Evolutionary conservation across 2,888 invertebrate species (phyloP).

Genomic region (Lamellibrachia columna): DNA sequence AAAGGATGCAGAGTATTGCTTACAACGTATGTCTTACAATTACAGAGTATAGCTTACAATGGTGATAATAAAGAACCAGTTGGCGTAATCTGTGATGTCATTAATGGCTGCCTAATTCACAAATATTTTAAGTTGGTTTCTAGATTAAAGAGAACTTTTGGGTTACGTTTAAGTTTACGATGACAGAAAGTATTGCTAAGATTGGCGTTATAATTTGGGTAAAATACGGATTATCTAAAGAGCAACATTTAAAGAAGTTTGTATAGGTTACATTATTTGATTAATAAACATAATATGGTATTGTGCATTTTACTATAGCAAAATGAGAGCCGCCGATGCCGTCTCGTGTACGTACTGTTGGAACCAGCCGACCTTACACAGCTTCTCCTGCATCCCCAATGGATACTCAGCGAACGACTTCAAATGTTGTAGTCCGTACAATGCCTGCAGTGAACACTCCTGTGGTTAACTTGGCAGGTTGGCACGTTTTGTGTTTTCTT

Average conservation of each 20-base stretch:
- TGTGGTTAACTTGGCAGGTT: background rate
- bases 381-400: slow-evolving; percentile 63
- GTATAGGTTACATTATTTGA: background rate
- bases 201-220: too few species aligned
- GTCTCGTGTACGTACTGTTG: slow-evolving; percentile 54
- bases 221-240: background rate
- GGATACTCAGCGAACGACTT: slow-evolving; percentile 63
- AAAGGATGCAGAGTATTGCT: background rate
- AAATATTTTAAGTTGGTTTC: too few species aligned
- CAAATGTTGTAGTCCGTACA: slow-evolving; percentile 60
- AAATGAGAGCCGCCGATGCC: background rate
- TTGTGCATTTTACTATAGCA: background rate
- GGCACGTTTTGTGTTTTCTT: background rate
- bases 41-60: too few species aligned
- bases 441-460: slow-evolving; percentile 45
- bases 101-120: too few species aligned
- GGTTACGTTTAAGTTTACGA: too few species aligned
- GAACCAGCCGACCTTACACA: slow-evolving; percentile 62
- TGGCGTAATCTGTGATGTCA: too few species aligned
- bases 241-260: background rate
- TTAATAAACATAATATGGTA: background rate
- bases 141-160: too few species aligned
- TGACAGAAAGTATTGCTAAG: too few species aligned
- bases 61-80: too few species aligned
- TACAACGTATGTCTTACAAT: too few species aligned